Evolutionary conservation across 2,888 invertebrate species (phyloP).

Genomic region (Ichneumoninae sp.): DNA sequence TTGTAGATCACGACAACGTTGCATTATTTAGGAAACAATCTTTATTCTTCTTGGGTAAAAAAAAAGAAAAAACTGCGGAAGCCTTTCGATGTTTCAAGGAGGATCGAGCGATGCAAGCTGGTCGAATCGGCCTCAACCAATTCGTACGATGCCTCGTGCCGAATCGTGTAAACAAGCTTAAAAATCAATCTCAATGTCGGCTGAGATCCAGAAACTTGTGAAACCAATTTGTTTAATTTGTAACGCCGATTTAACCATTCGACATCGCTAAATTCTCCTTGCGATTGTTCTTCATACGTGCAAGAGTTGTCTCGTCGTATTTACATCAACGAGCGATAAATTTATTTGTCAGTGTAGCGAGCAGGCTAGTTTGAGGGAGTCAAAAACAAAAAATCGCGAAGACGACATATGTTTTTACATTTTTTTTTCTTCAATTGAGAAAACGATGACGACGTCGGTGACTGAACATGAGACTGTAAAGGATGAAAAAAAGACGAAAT

Average conservation of each 20-base stretch:
- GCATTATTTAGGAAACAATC: constrained; percentile 38
- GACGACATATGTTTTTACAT: background rate
- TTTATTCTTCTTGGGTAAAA: background rate
- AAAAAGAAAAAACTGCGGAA: constrained; percentile 53
- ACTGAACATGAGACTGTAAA: constrained; percentile 59
- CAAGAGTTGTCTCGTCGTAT: constrained; percentile 38
- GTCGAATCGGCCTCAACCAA: background rate
- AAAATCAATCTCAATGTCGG: background rate
- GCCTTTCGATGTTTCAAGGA: background rate
- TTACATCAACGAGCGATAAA: constrained; percentile 17
- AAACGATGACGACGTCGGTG: constrained; percentile 63
- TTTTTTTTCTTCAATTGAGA: constrained; percentile 12
- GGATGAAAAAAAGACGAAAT: constrained; percentile 37
- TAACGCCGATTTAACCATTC: background rate
- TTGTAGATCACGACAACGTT: constrained; percentile 67
- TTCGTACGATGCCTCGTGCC: too few relatives aligned
- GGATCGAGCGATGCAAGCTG: background rate
- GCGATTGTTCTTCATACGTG: constrained; percentile 37
- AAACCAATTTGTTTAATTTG: background rate
- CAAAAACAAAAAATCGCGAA: constrained; percentile 26
- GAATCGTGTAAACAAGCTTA: too few relatives aligned
- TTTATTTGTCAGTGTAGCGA: constrained; percentile 43
- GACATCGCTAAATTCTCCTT: constrained; percentile 14
- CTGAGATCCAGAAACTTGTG: background rate
- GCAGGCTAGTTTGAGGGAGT: constrained; percentile 57